These are phyloP conservation scores for Malurus melanocephalus DNA, from an alignment of 2,113 vertebrate species.

Conservation along the genomic window DNA sequence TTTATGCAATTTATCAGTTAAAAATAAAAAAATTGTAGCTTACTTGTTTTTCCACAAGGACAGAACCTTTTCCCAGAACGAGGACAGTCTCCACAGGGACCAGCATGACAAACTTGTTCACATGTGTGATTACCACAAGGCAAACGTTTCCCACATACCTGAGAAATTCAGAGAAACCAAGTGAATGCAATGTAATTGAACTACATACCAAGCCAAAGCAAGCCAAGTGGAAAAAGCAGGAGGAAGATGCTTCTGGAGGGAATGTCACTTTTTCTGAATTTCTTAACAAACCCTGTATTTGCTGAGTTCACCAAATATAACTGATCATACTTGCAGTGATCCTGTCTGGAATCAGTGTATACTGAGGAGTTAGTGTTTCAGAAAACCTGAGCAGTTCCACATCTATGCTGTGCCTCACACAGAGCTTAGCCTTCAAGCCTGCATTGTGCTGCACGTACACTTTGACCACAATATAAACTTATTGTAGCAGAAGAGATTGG, in stretches of 20 bases:
- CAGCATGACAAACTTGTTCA: conserved; percentile 85
- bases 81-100: conserved; percentile 88
- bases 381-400: neutral
- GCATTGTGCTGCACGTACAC: neutral
- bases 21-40: neutral
- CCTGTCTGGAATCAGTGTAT: neutral
- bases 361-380: neutral
- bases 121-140: conserved; percentile 92
- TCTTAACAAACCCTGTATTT: neutral
- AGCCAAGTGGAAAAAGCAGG: neutral
- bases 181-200: neutral
- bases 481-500: accelerated
- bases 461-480: neutral
- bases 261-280: neutral
- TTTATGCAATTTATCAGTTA: neutral
- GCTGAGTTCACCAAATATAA: neutral
- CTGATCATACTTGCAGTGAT: neutral
- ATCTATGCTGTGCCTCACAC: neutral
- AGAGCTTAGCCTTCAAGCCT: neutral
- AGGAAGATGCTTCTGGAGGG: neutral
- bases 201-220: neutral
- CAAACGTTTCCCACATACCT: conserved; percentile 84
- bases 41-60: conserved; percentile 91
- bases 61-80: conserved; percentile 88
- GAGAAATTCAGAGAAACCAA: conserved; percentile 15